Evolutionary conservation across 2,888 invertebrate species (phyloP).

Genomic region (Lypha dubia): DNA sequence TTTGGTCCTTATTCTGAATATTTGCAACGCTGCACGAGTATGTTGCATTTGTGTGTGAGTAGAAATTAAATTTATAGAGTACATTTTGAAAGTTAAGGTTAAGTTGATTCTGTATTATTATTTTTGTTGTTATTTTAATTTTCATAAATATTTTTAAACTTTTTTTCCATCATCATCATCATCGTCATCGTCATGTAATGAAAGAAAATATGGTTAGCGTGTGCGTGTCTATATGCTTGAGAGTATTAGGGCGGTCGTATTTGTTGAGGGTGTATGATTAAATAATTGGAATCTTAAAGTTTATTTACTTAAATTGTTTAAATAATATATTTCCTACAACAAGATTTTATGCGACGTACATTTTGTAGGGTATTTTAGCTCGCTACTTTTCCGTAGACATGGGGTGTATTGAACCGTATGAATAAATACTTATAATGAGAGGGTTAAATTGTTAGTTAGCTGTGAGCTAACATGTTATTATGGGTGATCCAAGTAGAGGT

Average conservation of each 20-base stretch:
- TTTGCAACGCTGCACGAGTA: not conserved
- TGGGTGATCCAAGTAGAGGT: not conserved
- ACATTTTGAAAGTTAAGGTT: conserved; percentile 72
- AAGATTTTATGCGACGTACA: too few species aligned
- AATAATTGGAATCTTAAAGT: too few species aligned
- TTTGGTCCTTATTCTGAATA: conserved; percentile 43
- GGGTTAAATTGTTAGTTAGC: too few species aligned
- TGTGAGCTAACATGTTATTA: too few species aligned
- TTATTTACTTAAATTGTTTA: too few species aligned
- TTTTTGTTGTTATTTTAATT: conserved; percentile 44
- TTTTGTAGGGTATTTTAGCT: too few species aligned
- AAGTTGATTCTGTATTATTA: conserved; percentile 64
- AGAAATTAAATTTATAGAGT: conserved; percentile 68
- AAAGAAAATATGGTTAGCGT: conserved; percentile 59
- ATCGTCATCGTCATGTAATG: conserved; percentile 59
- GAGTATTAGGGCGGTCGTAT: conserved; percentile 31
- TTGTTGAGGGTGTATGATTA: not conserved
- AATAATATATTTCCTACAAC: too few species aligned
- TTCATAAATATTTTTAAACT: conserved; percentile 37
- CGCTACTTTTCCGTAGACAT: too few species aligned
- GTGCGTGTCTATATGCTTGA: too few species aligned
- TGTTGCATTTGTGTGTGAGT: conserved; percentile 1
- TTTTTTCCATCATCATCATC: conserved; percentile 31
- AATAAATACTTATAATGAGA: too few species aligned
- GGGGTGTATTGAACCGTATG: too few species aligned